A percentile compares a stretch with the other conserved stretches of the same genome.
phyloP scores from a whole-genome alignment of 1,140 invertebrate species.

The Drosophila sturtevanti region DNA sequence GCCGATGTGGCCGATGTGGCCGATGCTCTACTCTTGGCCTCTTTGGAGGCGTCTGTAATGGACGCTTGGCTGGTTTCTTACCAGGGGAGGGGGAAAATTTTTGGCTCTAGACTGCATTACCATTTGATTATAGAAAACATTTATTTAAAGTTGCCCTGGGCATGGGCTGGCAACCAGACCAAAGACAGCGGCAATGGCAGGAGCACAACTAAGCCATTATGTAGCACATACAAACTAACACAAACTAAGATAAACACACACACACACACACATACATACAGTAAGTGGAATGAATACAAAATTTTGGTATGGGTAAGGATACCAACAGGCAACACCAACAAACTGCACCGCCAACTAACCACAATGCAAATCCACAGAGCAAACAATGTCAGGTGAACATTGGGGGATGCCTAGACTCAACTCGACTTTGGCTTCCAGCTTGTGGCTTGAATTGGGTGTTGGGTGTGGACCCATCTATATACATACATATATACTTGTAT shows the following conservation, averaged over 20 bases:
- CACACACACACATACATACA: slow-evolving; percentile 19
- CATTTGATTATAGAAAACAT: slow-evolving; percentile 82
- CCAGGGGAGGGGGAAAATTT: slow-evolving; percentile 16
- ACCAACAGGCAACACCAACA: slow-evolving; percentile 47
- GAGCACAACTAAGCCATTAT: slow-evolving; percentile 48
- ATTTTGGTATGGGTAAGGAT: slow-evolving; percentile 12
- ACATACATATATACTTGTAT: no score
- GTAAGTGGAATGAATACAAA: neutral
- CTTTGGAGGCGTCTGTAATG: slow-evolving; percentile 27
- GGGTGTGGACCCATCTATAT: neutral
- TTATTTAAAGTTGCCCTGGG: slow-evolving; percentile 59
- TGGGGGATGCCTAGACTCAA: slow-evolving; percentile 18
- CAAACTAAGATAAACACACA: slow-evolving; percentile 29
- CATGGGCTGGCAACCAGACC: no score
- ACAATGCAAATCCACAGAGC: slow-evolving; percentile 80
- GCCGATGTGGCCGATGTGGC: slow-evolving; percentile 1
- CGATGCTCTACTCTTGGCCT: slow-evolving; percentile 16
- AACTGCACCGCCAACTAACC: slow-evolving; percentile 73
- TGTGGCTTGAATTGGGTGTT: slow-evolving; percentile 27
- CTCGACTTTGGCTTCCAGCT: slow-evolving; percentile 14
- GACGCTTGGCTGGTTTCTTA: slow-evolving; percentile 59
- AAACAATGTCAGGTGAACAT: slow-evolving; percentile 78
- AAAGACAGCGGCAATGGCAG: neutral
- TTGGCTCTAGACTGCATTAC: slow-evolving; percentile 66
- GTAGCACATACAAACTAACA: slow-evolving; percentile 37